Base-by-base conservation (phyloP, 1,140 invertebrate species). In the Drosophila setifemur region DNA sequence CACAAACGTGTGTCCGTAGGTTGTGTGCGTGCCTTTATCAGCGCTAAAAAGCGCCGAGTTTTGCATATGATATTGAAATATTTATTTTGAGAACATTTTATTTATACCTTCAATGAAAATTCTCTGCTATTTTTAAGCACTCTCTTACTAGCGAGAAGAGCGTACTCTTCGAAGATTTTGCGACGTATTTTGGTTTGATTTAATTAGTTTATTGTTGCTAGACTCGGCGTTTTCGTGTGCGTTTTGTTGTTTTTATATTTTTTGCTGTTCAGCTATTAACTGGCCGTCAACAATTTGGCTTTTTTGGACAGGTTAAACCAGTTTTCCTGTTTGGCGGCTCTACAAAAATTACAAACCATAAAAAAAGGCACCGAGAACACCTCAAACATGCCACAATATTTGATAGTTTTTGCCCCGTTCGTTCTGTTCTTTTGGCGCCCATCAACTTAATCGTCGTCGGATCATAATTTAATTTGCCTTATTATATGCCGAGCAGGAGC, bases 121-220 rank as follows among this genome's bases (percentile, higher is more conserved):
- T 14, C 54, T 71, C 35, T 16, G 31, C 60, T 71, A 77, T 77
- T 77, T 77, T 66, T 53, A 8, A 19, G n/a, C 26, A 4, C 37
- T 58, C 44, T 70, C 73, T 53, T 61, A 42, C 37, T 25, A n/a
- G n/a, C 8, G n/a, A 33, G 25, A 43, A 11, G 6, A 6, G 25
- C 14, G 50, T 42, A 14, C 57, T 53, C 23, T 60, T 78, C 6
- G 44, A 44, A 47, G 52, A 54, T 68, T 82, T 81, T 83, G 78
- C 77, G 68, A 82, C 73, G 68, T 82, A 77, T 83, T 75, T 82
- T 49, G 39, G 57, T 77, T 76, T 72, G 77, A 82, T 82, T 77
- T 83, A 82, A 82, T 82, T 83, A 83, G 68, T 82, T 82, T 82
- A 83, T 82, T 82, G 67, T 68, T 76, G 73, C 81, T 81, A 82